Evolutionary conservation across 2,888 invertebrate species (phyloP).

Genomic region (Chironomus tentans): DNA sequence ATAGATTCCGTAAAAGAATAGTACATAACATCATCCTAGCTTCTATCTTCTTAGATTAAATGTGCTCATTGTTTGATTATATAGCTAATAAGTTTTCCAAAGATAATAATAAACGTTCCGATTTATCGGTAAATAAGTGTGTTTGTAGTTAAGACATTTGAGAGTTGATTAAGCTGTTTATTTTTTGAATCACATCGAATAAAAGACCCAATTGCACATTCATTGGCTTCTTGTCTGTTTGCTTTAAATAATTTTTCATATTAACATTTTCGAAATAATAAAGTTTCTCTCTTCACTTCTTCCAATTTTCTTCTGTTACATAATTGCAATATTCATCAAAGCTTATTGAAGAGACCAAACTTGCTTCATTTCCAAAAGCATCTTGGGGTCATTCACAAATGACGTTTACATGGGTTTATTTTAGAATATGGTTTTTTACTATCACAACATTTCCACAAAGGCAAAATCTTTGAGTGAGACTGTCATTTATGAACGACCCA

Average conservation of each 20-base stretch:
- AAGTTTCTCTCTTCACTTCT: not conserved
- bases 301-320: not conserved
- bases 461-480: too few relatives aligned
- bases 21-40: not conserved
- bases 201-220: not conserved
- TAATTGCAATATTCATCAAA: not conserved
- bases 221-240: not conserved
- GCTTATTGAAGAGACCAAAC: not conserved
- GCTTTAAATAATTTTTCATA: not conserved
- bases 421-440: too few relatives aligned
- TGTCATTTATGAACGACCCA: not conserved
- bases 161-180: not conserved
- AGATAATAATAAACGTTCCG: conserved; percentile 9
- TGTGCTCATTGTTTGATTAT: conserved; percentile 18
- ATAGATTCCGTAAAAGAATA: not conserved
- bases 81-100: conserved; percentile 14
- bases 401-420: too few relatives aligned
- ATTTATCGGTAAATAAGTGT: conserved; percentile 16
- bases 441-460: too few relatives aligned
- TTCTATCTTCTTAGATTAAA: not conserved
- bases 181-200: not conserved
- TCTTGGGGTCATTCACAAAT: not conserved
- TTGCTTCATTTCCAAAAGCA: not conserved
- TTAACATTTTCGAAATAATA: not conserved
- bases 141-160: not conserved